Conservation (phyloP, 2,888 invertebrate species). For the Acleris holmiana region DNA sequence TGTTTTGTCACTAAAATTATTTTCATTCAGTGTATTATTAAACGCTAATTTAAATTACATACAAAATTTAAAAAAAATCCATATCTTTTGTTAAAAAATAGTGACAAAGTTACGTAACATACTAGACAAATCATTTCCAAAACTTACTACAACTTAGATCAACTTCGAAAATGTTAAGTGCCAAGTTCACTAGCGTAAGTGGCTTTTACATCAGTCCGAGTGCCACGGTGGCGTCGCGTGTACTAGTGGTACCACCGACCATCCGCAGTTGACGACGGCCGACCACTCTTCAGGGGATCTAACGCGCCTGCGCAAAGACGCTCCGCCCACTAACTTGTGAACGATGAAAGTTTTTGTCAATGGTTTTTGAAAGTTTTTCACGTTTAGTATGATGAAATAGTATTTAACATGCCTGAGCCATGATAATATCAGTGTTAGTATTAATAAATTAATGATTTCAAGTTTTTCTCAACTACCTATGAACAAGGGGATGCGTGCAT, state of each 20-base stretch:
- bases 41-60: too few species aligned
- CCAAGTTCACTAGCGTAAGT: slow-evolving; percentile 47
- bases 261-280: slow-evolving; percentile 62
- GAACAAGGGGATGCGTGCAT: too few species aligned
- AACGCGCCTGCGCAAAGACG: slow-evolving; percentile 64
- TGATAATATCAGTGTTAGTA: too few species aligned
- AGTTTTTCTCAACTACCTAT: too few species aligned
- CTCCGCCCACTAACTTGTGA: slow-evolving; percentile 71
- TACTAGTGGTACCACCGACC: slow-evolving; percentile 61
- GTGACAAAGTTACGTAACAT: slow-evolving; percentile 28
- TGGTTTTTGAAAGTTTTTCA: slow-evolving; percentile 5
- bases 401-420: too few species aligned
- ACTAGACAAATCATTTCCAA: slow-evolving; percentile 19
- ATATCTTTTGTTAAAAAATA: background rate
- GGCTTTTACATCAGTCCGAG: slow-evolving; percentile 67
- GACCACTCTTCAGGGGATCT: slow-evolving; percentile 69
- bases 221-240: slow-evolving; percentile 67
- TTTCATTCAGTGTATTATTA: too few species aligned
- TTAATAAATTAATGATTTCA: too few species aligned
- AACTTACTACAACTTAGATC: slow-evolving; percentile 32
- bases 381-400: too few species aligned
- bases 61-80: too few species aligned
- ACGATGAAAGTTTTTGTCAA: slow-evolving; percentile 25
- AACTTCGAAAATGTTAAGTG: slow-evolving; percentile 18
- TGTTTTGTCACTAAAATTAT: too few species aligned